phyloP scores from a whole-genome alignment of 2,113 vertebrate genomes.

The Amphilophus citrinellus region DNA sequence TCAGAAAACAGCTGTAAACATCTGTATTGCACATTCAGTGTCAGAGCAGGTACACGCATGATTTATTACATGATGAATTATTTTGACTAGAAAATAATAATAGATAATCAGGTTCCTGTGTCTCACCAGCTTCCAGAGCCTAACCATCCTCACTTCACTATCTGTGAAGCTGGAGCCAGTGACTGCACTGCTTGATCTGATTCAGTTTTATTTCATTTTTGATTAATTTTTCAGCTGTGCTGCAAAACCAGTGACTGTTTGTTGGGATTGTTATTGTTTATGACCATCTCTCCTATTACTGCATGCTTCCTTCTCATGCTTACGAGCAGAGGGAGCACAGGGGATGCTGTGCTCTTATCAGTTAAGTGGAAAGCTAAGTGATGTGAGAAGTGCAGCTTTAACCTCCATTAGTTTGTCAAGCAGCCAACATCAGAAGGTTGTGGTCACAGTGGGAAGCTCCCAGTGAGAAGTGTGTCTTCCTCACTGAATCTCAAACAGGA shows the following conservation, averaged over 20 bases:
- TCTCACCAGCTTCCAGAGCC: too few species aligned
- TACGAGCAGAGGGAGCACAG: not conserved
- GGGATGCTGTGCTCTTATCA: not conserved
- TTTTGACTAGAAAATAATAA: not conserved
- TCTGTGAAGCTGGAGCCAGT: not conserved
- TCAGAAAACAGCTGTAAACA: too few species aligned
- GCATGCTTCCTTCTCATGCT: not conserved
- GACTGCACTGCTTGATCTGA: not conserved
- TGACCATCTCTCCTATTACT: not conserved
- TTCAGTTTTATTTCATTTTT: not conserved
- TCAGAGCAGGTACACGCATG: too few species aligned
- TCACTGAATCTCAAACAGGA: slow-evolving; percentile 20
- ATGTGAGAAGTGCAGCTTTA: slow-evolving; percentile 24
- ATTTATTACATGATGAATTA: not conserved
- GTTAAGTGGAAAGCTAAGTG: not conserved
- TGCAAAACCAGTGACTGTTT: not conserved
- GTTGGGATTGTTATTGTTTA: not conserved
- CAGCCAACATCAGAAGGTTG: slow-evolving; percentile 1
- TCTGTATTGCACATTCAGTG: too few species aligned
- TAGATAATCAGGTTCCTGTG: too few species aligned
- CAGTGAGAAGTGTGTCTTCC: not conserved
- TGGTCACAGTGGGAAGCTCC: slow-evolving; percentile 22
- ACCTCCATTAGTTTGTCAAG: slow-evolving; percentile 11
- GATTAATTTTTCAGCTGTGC: not conserved
- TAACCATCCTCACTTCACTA: not conserved